Evolutionary conservation across 2,113 vertebrate genomes (phyloP).

Genomic region (Brachypteracias leptosomus): DNA sequence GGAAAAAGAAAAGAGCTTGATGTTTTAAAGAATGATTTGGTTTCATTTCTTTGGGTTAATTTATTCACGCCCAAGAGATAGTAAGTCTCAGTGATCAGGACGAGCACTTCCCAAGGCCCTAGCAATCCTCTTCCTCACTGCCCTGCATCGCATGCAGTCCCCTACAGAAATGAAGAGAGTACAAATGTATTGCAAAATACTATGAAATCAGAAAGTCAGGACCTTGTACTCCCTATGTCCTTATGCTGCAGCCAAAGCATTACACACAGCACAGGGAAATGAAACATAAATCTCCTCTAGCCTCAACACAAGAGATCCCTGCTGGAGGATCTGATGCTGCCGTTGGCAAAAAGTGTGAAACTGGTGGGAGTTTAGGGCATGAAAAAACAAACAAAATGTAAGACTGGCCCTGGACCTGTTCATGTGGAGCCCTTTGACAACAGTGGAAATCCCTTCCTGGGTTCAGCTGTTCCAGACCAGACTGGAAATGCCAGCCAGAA

Average conservation of each 20-base stretch:
- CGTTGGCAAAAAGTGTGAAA: neutral
- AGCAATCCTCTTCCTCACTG: neutral
- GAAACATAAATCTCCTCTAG: neutral
- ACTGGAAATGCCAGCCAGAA: constrained; percentile 20
- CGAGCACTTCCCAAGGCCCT: neutral
- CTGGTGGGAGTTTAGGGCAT: neutral
- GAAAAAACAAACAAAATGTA: neutral
- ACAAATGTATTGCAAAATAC: neutral
- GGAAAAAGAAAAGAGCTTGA: neutral
- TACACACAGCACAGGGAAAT: neutral
- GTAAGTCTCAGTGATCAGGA: neutral
- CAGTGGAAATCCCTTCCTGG: neutral
- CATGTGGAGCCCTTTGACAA: neutral
- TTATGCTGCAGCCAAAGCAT: neutral
- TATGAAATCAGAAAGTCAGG: neutral
- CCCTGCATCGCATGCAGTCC: neutral
- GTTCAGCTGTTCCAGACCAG: neutral
- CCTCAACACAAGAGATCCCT: neutral
- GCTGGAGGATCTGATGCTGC: neutral
- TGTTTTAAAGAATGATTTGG: neutral
- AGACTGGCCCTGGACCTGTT: neutral
- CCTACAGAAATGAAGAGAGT: neutral
- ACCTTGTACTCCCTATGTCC: neutral
- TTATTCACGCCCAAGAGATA: neutral
- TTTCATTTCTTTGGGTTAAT: neutral